Evolutionary conservation across 2,113 vertebrate species (phyloP).

Genomic region (Catharus fuscescens): DNA sequence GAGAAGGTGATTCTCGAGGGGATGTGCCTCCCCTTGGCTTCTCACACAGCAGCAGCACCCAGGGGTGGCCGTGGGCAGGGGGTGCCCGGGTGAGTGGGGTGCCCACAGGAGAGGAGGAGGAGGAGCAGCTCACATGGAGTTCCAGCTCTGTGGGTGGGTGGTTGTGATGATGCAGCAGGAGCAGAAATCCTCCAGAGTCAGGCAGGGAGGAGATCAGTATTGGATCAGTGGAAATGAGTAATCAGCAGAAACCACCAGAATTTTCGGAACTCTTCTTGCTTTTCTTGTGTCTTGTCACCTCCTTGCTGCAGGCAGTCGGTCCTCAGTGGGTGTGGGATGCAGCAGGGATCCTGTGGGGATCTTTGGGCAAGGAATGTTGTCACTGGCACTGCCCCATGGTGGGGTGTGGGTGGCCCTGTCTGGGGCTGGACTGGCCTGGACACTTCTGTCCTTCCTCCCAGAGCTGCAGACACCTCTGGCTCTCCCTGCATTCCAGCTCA

Average conservation of each 20-base stretch:
- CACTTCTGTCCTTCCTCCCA: neutral
- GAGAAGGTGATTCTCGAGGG: neutral
- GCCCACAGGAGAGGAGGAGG: neutral
- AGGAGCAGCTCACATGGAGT: neutral
- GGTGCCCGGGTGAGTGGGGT: accelerated
- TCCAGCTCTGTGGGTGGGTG: neutral
- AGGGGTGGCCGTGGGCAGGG: neutral
- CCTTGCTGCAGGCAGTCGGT: neutral
- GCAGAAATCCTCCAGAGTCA: constrained; percentile 1
- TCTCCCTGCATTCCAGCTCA: neutral
- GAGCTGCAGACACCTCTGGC: neutral
- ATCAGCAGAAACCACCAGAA: neutral
- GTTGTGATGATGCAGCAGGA: neutral
- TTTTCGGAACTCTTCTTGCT: neutral
- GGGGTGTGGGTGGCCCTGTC: neutral
- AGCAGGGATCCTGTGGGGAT: neutral
- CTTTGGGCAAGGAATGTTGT: neutral
- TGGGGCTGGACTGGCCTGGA: neutral
- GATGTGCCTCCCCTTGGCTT: neutral
- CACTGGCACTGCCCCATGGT: neutral
- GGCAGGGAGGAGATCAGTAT: neutral
- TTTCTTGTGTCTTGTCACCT: neutral
- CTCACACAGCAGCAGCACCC: accelerated
- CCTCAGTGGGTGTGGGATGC: neutral
- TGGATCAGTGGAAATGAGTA: neutral